These are phyloP conservation scores for Actenoides hombroni DNA, from an alignment of 2,113 vertebrate genomes.

Conservation along the genomic window DNA sequence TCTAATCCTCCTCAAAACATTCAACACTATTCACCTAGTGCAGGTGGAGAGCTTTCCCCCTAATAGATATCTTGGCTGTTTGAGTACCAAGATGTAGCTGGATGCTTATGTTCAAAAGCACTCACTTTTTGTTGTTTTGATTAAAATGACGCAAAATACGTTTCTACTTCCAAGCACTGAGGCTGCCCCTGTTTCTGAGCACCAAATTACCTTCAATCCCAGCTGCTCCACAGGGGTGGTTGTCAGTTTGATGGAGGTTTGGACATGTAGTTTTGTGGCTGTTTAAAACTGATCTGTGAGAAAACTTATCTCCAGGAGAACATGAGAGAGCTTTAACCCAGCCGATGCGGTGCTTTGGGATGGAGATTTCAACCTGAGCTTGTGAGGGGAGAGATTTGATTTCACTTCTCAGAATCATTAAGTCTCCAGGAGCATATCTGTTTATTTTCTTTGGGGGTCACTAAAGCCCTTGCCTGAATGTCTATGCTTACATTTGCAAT, in stretches of 20 bases:
- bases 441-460: not conserved
- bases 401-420: not conserved
- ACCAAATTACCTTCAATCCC: not conserved
- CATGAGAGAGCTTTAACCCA: not conserved
- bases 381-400: not conserved
- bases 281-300: not conserved
- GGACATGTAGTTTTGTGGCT: not conserved
- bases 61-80: not conserved
- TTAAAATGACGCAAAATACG: not conserved
- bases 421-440: not conserved
- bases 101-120: not conserved
- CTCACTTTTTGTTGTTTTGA: rapidly evolving
- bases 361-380: not conserved
- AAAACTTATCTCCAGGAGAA: not conserved
- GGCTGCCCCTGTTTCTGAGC: not conserved
- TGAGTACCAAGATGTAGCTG: not conserved
- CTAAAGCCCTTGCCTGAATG: not conserved
- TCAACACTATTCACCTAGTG: not conserved
- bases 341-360: no score
- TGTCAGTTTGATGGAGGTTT: not conserved
- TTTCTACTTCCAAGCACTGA: not conserved
- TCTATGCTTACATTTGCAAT: not conserved
- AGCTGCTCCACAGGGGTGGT: not conserved
- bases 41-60: not conserved
- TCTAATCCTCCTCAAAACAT: not conserved